These are phyloP conservation scores for Salvelinus alpinus DNA, from an alignment of 2,113 vertebrate genomes.

Conservation along the genomic window DNA sequence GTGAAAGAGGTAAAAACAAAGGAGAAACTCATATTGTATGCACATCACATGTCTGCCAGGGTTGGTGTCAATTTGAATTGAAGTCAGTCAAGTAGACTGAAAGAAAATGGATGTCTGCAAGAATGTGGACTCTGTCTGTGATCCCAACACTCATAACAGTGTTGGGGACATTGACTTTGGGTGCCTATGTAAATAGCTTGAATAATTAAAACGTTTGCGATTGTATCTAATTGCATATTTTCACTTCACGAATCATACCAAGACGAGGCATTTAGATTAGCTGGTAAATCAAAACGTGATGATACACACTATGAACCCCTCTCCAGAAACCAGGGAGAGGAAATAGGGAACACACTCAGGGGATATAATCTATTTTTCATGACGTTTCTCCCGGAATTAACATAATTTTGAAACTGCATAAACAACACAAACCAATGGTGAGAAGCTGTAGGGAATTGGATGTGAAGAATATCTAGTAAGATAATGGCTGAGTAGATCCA, in stretches of 20 bases:
- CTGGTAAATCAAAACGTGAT: neutral
- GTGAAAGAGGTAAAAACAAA: constrained; percentile 83
- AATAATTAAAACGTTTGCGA: neutral
- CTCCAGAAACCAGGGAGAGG: constrained; percentile 1
- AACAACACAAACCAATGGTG: constrained; percentile 53
- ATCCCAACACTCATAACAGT: no score
- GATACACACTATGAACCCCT: neutral
- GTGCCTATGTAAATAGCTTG: neutral
- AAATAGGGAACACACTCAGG: neutral
- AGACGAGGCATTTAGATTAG: neutral
- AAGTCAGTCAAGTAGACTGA: no score
- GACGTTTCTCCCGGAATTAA: constrained; percentile 49
- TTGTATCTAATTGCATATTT: neutral
- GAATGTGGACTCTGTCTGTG: no score
- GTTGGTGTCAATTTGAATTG: no score
- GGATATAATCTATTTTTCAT: constrained; percentile 38
- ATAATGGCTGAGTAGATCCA: constrained; percentile 47
- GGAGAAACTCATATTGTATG: no score
- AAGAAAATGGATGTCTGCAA: no score
- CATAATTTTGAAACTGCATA: constrained; percentile 38
- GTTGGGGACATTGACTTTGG: neutral
- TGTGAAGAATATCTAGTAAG: constrained; percentile 32
- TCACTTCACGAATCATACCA: neutral
- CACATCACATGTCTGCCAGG: no score
- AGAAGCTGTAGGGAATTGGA: constrained; percentile 19